Base-by-base conservation (phyloP, 2,888 invertebrate genomes). In the Acanthosoma haemorrhoidale region DNA sequence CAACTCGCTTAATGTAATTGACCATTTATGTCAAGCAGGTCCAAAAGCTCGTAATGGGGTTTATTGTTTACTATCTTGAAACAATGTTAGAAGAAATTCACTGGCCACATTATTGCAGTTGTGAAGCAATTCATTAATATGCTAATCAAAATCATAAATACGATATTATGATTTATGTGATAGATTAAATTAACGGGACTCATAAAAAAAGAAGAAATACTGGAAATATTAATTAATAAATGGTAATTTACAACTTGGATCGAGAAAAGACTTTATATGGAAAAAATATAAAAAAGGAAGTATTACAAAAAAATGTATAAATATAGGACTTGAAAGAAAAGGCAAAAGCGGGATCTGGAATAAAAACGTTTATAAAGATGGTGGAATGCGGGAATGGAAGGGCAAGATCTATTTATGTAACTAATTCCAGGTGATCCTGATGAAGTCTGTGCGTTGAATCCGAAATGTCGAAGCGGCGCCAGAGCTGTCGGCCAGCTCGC, bases 361-460 rank as follows among this genome's bases (percentile, higher is more conserved):
- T 60, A 31, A 32, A 60, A 34, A 60, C 4, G 34, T 36, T 18
- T 11, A 60, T 60, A 60, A 34, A 36, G 16, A 58, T 31, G 32
- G n/a, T 4, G 61, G 61, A 61, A 61, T 36, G 61, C 36, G 25
- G 51, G 51, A 51, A 51, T n/a, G 25, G n/a, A 2, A 15, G 3
- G 21, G n/a, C 41, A 13, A 38, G 13, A 2, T 38, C 34, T 61
- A 61, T 61, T 61, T 61, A 61, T 61, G 18, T 61, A 61, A 61
- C 61, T 51, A 51, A 51, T 51, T 51, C 51, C 38, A 21, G 6
- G 16, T 21, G 36, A 34, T 34, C 34, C 61, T 38, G 61, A 61
- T 61, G 61, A 38, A 61, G 61, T 21, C 61, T 18, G 61, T 61
- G 34, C 34, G 36, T 21, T 61, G 61, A 61, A 61, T 61, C 61